Evolutionary conservation across 1,140 invertebrate species (phyloP).

Genomic region (Batillaria attramentaria): DNA sequence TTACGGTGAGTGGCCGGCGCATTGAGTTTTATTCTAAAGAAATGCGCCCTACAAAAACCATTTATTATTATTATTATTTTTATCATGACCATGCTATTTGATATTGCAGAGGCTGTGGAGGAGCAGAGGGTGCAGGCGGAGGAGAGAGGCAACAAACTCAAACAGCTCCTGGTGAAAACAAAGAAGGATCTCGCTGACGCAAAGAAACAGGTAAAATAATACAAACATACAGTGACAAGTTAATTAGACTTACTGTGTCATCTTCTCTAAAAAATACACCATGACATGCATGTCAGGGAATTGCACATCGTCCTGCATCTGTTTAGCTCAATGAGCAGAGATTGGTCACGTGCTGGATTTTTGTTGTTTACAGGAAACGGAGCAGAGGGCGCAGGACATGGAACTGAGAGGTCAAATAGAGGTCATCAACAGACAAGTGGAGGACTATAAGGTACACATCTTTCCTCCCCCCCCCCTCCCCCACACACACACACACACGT

Average conservation of each 20-base stretch:
- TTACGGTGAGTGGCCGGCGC: too few relatives aligned
- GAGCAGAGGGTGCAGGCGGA: conserved; percentile 66
- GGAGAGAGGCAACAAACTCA: conserved; percentile 70
- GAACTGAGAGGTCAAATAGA: conserved; percentile 65
- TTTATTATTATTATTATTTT: too few relatives aligned
- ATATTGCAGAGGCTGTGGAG: conserved; percentile 70
- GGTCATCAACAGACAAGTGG: conserved; percentile 57
- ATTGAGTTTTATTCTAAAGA: too few relatives aligned
- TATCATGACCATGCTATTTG: too few relatives aligned
- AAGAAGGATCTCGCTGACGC: conserved; percentile 71
- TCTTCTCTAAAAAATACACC: too few relatives aligned
- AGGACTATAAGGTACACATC: conserved; percentile 65
- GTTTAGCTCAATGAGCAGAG: not conserved
- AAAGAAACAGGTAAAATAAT: conserved; percentile 59
- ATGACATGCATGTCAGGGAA: too few relatives aligned
- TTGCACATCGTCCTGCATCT: not conserved
- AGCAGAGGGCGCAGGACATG: conserved; percentile 60
- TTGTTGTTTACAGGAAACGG: conserved; percentile 54
- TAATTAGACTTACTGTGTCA: too few relatives aligned
- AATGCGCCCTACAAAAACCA: too few relatives aligned
- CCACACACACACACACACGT: too few relatives aligned
- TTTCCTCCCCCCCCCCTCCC: not conserved
- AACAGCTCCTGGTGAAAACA: conserved; percentile 71
- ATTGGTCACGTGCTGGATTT: not conserved
- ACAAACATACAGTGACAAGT: not conserved